A percentile compares a stretch with the other conserved stretches of the same genome.
These are phyloP conservation scores for Columba guinea DNA, from an alignment of 2,797 vertebrate species.

Conservation along the genomic window DNA sequence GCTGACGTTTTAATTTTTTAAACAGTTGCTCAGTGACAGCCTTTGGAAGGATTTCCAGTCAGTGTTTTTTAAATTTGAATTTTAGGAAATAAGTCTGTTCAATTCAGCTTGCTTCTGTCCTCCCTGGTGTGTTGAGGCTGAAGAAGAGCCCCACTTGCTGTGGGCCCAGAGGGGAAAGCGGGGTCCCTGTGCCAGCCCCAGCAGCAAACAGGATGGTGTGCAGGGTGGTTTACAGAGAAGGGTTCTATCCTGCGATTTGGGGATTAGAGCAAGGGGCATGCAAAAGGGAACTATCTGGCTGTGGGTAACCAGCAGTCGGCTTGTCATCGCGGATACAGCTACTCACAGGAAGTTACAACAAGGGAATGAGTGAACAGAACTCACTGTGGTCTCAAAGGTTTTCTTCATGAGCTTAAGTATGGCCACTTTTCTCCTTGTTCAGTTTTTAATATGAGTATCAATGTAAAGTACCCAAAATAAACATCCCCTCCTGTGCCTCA, in stretches of 20 bases:
- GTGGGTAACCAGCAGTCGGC: neutral
- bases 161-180: neutral
- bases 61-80: neutral
- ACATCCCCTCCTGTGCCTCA: neutral
- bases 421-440: neutral
- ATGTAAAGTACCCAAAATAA: neutral
- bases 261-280: neutral
- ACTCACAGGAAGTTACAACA: neutral
- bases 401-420: neutral
- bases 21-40: neutral
- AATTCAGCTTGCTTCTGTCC: neutral
- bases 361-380: neutral
- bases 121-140: rapidly evolving
- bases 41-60: neutral
- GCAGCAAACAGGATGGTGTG: neutral
- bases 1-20: neutral
- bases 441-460: neutral
- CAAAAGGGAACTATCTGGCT: neutral
- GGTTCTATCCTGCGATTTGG: neutral
- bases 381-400: neutral
- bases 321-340: neutral
- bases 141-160: no score
- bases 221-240: neutral
- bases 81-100: neutral
- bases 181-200: rapidly evolving